Conservation (phyloP, 2,113 vertebrate genomes). For the Sinocyclocheilus grahami region DNA sequence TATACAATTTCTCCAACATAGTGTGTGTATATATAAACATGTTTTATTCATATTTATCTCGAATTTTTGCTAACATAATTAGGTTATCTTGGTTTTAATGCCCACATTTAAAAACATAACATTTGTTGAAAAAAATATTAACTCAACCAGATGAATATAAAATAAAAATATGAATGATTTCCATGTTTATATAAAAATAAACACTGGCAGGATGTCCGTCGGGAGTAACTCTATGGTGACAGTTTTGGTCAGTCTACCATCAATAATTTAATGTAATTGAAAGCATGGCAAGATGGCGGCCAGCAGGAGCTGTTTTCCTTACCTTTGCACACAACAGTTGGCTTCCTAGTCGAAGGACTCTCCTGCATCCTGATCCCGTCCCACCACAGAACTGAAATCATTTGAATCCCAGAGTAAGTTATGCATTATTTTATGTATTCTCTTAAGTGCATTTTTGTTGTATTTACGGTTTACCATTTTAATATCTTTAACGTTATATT, state of each 20-base stretch:
- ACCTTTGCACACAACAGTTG: background rate
- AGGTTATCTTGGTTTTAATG: too few relatives aligned
- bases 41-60: too few relatives aligned
- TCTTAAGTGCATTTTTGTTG: background rate
- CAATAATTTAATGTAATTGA: conserved; percentile 27
- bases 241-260: conserved; percentile 26
- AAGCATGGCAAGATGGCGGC: background rate
- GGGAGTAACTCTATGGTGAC: background rate
- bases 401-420: background rate
- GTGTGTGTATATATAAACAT: too few relatives aligned
- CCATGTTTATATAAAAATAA: background rate
- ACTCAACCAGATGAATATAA: background rate
- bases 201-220: background rate
- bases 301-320: background rate
- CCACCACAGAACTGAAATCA: background rate
- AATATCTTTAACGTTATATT: background rate
- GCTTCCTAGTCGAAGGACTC: conserved; percentile 3
- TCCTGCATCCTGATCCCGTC: background rate
- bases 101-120: too few relatives aligned
- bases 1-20: background rate
- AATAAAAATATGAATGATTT: background rate
- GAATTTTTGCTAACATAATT: too few relatives aligned
- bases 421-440: background rate
- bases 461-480: background rate
- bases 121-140: background rate